Percentiles rank a stretch among this genome's conserved stretches.
Evolutionary conservation across 2,888 invertebrate genomes (phyloP).

Genomic region (Choreutis nemorana): DNA sequence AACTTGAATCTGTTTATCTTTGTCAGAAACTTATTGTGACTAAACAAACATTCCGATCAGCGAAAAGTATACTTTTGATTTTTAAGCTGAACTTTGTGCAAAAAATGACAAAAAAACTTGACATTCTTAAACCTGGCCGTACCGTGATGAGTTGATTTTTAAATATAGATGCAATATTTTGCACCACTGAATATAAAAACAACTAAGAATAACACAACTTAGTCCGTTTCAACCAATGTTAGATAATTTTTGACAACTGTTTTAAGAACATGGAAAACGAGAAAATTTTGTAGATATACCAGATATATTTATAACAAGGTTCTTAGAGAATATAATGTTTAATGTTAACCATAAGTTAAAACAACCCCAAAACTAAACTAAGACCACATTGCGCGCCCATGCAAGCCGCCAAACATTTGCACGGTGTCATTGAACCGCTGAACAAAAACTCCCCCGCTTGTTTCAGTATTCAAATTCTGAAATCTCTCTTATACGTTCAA

Average conservation of each 20-base stretch:
- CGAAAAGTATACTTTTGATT: slow-evolving; percentile 22
- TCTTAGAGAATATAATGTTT: no score
- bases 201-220: no score
- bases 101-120: slow-evolving; percentile 46
- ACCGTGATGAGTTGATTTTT: slow-evolving; percentile 61
- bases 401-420: slow-evolving; percentile 25
- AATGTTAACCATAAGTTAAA: no score
- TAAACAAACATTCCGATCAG: slow-evolving; percentile 47
- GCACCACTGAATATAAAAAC: no score
- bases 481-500: no score
- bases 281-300: no score
- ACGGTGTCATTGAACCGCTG: slow-evolving; percentile 49
- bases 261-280: no score
- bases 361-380: neutral
- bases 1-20: neutral
- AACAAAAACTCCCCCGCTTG: slow-evolving; percentile 57
- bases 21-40: slow-evolving; percentile 34
- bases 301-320: no score
- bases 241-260: no score
- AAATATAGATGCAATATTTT: slow-evolving; percentile 40
- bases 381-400: neutral
- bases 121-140: slow-evolving; percentile 29
- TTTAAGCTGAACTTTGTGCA: slow-evolving; percentile 48
- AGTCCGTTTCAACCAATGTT: no score
- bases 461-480: no score